Base-by-base conservation (phyloP, 2,113 vertebrate genomes). In the Cephalophus harveyi region DNA sequence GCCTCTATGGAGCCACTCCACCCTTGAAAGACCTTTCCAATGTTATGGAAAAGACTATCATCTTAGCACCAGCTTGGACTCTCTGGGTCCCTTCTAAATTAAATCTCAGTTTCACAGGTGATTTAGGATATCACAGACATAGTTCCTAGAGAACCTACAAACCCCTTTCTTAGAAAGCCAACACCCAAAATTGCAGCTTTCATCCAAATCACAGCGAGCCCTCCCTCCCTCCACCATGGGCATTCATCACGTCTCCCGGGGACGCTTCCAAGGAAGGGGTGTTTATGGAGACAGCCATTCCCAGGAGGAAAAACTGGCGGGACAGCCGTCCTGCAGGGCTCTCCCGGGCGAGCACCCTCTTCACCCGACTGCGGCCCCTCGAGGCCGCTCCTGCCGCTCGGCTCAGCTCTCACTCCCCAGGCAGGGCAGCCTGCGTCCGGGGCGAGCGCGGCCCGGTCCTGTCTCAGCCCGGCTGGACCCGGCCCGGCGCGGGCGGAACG, bases 281-380 rank as follows among this genome's bases (percentile, higher is more conserved):
- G 74, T 33, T 50, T 33, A 55, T 14, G 55, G 6, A 36, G 57
- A 36, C 9, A 1, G 5, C 14, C 15, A 11, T 25, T 48, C n/a
- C n/a, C 23, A 54, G 0, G 7, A 78, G 50, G 67, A 40, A 43
- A n/a, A 6, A 27, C 27, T 0, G 55, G 19, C 28, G 6, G 33
- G n/a, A 71, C 19, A 27, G 10, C n/a, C 4, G 7, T 6, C 15
- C 30, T 2, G 9, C 1, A 21, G 40, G 33, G 14, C 23, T 54
- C 48, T 43, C n/a, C 21, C 30, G 10, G 36, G 46, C 2, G 1
- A 12, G 19, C 2, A 4, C 0, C 28, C 2, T 28, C 13, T 5
- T 11, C 2, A 2, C 28, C 21, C 19, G 1, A 2, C 7, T 0
- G 14, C 43, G n/a, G 27, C 30, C 6, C 15, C 4, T 3, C 2